These are phyloP conservation scores for Aratinga solstitialis DNA, from an alignment of 2,797 vertebrate genomes.

Conservation along the genomic window DNA sequence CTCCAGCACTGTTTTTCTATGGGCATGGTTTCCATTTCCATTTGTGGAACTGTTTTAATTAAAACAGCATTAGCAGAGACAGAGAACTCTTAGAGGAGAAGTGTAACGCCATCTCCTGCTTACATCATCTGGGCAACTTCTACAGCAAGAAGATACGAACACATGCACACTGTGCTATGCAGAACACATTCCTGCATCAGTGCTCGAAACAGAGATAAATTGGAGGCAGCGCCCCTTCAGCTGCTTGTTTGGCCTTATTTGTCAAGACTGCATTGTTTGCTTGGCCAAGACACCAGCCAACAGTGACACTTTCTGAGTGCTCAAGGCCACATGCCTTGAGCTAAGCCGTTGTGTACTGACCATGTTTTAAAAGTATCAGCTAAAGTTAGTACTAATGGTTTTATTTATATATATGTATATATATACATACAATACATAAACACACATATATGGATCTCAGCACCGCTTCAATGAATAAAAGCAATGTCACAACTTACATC, in stretches of 20 bases:
- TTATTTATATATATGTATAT: too few relatives aligned
- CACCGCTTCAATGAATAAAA: not conserved
- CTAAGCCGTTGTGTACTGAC: not conserved
- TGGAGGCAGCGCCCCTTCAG: not conserved
- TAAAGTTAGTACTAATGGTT: not conserved
- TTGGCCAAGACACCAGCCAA: not conserved
- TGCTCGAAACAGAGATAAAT: not conserved
- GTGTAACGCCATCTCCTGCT: not conserved
- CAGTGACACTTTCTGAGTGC: not conserved
- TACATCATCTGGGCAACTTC: not conserved
- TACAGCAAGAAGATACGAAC: not conserved
- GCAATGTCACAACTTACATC: not conserved
- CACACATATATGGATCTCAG: not conserved
- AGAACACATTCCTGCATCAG: not conserved
- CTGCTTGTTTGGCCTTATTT: not conserved
- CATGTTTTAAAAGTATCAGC: not conserved
- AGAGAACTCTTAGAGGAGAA: not conserved
- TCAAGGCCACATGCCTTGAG: not conserved
- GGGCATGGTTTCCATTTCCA: not conserved
- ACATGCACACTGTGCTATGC: not conserved
- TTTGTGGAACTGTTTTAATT: not conserved
- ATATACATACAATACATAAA: not conserved
- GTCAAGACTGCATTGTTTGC: not conserved
- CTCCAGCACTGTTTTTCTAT: not conserved
- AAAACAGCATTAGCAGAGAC: not conserved